Conservation (phyloP, 2,888 invertebrate species). For the Acheta domesticus region DNA sequence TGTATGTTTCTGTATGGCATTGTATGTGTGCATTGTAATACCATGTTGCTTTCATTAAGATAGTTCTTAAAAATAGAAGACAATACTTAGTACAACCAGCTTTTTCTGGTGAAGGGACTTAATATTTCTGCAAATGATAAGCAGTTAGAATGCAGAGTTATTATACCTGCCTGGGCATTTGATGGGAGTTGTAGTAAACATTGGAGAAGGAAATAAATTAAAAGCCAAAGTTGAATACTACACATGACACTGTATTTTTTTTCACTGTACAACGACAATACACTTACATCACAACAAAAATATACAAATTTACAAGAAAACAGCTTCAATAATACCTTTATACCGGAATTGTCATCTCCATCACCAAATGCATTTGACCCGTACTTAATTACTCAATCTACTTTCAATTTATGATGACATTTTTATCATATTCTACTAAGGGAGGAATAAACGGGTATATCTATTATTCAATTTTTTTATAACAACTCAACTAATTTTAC, state of each 20-base stretch:
- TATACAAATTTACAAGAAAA: not conserved
- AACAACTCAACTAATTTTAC: not conserved
- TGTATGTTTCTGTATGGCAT: slow-evolving; percentile 11
- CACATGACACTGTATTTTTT: not conserved
- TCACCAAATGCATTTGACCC: not conserved
- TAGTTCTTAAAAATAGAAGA: not conserved
- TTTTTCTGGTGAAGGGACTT: no score
- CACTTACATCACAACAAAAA: not conserved
- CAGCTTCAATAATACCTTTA: not conserved
- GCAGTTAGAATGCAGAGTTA: no score
- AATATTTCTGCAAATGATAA: not conserved
- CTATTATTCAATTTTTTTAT: not conserved
- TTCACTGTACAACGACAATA: not conserved
- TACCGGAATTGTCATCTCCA: not conserved
- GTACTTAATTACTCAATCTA: not conserved
- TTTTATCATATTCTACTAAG: not conserved
- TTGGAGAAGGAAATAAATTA: not conserved
- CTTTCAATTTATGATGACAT: not conserved
- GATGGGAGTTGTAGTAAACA: no score
- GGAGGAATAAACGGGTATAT: not conserved
- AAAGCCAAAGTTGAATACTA: not conserved
- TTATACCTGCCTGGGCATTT: no score
- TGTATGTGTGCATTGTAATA: slow-evolving; percentile 18
- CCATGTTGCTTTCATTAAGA: slow-evolving; percentile 18
- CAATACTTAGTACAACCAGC: not conserved